Conservation (phyloP, 2,888 invertebrate species). For the Erannis defoliaria region DNA sequence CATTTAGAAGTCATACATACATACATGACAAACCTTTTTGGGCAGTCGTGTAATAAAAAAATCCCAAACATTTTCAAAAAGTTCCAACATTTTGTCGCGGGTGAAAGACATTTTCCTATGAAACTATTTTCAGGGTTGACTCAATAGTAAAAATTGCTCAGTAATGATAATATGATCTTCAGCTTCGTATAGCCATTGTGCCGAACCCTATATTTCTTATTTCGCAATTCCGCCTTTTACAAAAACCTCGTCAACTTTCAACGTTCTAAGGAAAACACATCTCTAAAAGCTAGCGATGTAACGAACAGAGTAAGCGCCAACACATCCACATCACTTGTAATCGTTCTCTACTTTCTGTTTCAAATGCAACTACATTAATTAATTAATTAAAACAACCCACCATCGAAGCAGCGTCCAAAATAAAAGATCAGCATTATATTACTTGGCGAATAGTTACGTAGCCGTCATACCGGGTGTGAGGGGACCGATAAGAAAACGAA, state of each 20-base stretch:
- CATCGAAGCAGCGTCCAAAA: conserved; percentile 85
- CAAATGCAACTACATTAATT: conserved; percentile 76
- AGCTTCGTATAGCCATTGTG: too few relatives aligned
- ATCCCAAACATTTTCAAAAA: too few relatives aligned
- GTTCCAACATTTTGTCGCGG: too few relatives aligned
- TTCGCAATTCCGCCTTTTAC: background rate
- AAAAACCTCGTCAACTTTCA: conserved; percentile 16
- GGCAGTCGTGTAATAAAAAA: too few relatives aligned
- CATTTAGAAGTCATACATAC: too few relatives aligned
- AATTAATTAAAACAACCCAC: conserved; percentile 69
- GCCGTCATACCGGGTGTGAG: too few relatives aligned
- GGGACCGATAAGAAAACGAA: too few relatives aligned
- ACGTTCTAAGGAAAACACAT: conserved; percentile 53
- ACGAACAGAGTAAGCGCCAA: conserved; percentile 47
- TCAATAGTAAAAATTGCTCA: too few relatives aligned
- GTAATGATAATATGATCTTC: too few relatives aligned
- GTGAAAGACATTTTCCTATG: too few relatives aligned
- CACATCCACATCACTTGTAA: conserved; percentile 82
- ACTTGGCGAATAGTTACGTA: conserved; percentile 40
- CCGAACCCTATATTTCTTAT: background rate
- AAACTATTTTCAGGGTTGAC: too few relatives aligned
- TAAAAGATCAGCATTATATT: conserved; percentile 60
- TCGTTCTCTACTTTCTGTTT: conserved; percentile 88
- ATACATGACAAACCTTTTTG: too few relatives aligned
- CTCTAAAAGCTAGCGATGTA: conserved; percentile 66